Conservation (phyloP, 2,888 invertebrate genomes). For the Drosophila dives region DNA sequence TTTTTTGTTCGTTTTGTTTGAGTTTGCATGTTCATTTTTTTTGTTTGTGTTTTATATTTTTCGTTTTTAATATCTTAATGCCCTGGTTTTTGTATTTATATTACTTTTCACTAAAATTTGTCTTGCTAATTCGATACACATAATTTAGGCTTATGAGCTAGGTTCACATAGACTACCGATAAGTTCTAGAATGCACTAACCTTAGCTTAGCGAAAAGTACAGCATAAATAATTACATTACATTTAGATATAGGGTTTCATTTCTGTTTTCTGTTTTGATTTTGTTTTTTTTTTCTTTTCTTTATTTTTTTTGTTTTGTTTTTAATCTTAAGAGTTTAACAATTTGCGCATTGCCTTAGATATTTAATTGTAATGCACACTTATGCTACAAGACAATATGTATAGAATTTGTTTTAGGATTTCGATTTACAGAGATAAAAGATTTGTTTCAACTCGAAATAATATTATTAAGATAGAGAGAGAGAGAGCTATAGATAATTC, state of each 20-base stretch:
- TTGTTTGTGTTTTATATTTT: conserved; percentile 16
- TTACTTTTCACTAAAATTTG: conserved; percentile 75
- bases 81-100: conserved; percentile 36
- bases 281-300: conserved; percentile 21
- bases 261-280: not conserved
- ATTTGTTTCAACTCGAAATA: conserved; percentile 33
- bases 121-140: conserved; percentile 74
- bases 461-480: conserved; percentile 26
- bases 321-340: conserved; percentile 59
- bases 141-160: conserved; percentile 73
- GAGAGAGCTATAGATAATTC: conserved; percentile 35
- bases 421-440: conserved; percentile 46
- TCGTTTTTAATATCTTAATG: conserved; percentile 21
- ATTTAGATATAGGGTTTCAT: conserved; percentile 44
- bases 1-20: conserved; percentile 40
- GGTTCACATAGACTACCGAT: conserved; percentile 75
- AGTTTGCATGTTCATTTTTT: conserved; percentile 26
- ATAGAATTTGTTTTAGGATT: conserved; percentile 28
- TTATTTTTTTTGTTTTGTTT: conserved; percentile 22
- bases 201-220: conserved; percentile 81
- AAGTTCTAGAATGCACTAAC: conserved; percentile 84
- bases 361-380: conserved; percentile 37
- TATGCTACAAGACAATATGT: conserved; percentile 52
- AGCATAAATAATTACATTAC: conserved; percentile 78
- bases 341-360: conserved; percentile 53